Evolutionary conservation across 2,113 vertebrate species (phyloP).

Genomic region (Laticauda colubrina): DNA sequence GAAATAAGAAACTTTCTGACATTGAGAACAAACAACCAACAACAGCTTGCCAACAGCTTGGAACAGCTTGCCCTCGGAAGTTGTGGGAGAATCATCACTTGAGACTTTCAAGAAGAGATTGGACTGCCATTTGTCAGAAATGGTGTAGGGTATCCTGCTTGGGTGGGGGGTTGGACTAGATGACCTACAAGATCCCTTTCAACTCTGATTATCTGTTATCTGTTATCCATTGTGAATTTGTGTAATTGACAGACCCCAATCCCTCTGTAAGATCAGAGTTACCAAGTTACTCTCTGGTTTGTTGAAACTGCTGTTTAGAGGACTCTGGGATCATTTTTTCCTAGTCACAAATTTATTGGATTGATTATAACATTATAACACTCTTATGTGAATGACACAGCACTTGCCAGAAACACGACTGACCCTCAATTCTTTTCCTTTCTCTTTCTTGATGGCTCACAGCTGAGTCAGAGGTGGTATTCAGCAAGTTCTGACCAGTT

Average conservation of each 20-base stretch:
- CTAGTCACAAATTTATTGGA: not conserved
- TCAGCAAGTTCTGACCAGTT: too few relatives aligned
- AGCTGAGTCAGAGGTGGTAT: not conserved
- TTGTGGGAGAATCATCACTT: too few relatives aligned
- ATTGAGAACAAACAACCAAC: too few relatives aligned
- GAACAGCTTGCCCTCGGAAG: too few relatives aligned
- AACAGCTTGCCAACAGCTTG: too few relatives aligned
- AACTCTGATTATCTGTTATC: too few relatives aligned
- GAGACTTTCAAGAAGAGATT: too few relatives aligned
- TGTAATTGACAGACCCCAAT: not conserved
- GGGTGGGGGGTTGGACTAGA: too few relatives aligned
- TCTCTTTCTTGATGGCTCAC: not conserved
- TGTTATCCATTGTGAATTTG: not conserved
- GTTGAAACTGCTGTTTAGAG: not conserved
- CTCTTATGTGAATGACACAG: not conserved
- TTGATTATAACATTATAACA: not conserved
- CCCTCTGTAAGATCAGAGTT: not conserved
- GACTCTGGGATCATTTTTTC: not conserved
- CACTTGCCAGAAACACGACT: not conserved
- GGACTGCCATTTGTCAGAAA: too few relatives aligned
- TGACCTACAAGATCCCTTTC: too few relatives aligned
- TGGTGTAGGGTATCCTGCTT: too few relatives aligned
- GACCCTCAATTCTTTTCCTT: not conserved
- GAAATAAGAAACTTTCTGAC: too few relatives aligned
- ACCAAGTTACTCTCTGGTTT: not conserved